A percentile compares a stretch with the other conserved stretches of the same genome.
Conservation (phyloP, 2,888 invertebrate species). For the Pandemis cinnamomeana region DNA sequence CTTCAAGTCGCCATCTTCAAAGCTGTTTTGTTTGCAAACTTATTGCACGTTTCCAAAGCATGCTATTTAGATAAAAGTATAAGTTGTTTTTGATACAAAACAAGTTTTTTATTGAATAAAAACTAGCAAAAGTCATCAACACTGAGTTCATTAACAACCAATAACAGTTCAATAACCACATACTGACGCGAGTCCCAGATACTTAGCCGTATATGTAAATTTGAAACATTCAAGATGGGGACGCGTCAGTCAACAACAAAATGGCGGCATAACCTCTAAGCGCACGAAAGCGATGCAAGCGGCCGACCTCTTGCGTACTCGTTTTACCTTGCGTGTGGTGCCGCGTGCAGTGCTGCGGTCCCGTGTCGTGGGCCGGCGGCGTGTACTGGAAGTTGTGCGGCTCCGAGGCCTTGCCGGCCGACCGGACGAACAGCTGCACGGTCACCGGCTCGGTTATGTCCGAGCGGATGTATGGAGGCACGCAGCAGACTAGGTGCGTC, state of each 20-base stretch:
- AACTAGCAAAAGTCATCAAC: neutral
- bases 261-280: constrained; percentile 34
- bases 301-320: neutral
- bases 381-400: constrained; percentile 93
- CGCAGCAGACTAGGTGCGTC: constrained; percentile 94
- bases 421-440: constrained; percentile 91
- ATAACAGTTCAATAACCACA: too few species aligned
- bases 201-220: neutral
- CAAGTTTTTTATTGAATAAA: neutral
- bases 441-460: constrained; percentile 88
- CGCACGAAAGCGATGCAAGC: constrained; percentile 32
- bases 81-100: too few species aligned
- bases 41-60: neutral
- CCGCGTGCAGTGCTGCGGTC: constrained; percentile 64
- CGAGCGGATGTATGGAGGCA: constrained; percentile 89
- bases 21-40: neutral
- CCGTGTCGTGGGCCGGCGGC: constrained; percentile 74
- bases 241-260: constrained; percentile 4
- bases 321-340: constrained; percentile 65
- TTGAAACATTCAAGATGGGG: constrained; percentile 14
- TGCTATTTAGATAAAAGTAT: too few species aligned
- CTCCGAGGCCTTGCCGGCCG: constrained; percentile 94
- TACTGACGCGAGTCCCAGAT: too few species aligned
- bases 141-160: too few species aligned
- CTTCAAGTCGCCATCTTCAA: neutral